These are phyloP conservation scores for Sebastes hopkinsi DNA, from an alignment of 2,797 vertebrate species.

Conservation along the genomic window DNA sequence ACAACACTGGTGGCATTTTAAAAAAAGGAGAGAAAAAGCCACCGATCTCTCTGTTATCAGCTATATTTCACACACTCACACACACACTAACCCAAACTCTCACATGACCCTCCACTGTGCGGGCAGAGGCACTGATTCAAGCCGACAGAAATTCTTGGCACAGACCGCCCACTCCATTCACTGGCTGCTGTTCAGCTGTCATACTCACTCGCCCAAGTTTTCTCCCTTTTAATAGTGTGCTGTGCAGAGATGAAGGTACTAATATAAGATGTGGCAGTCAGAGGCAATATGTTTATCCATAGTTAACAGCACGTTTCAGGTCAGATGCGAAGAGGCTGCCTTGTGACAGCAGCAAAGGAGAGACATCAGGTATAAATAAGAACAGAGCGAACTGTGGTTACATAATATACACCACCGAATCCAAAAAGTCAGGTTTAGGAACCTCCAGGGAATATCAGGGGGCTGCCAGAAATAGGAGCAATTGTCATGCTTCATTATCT, in stretches of 20 bases:
- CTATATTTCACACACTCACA: conserved; percentile 53
- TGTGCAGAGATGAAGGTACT: conserved; percentile 30
- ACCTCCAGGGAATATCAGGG: conserved; percentile 52
- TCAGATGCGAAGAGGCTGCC: conserved; percentile 12
- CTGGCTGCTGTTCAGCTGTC: conserved; percentile 70
- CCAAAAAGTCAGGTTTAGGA: conserved; percentile 55
- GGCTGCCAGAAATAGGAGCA: conserved; percentile 61
- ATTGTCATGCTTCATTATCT: conserved; percentile 65
- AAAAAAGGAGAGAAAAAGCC: background rate
- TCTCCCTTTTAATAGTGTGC: conserved; percentile 26
- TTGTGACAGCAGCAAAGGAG: background rate
- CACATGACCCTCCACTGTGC: conserved; percentile 52
- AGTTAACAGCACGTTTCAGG: conserved; percentile 14
- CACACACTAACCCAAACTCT: conserved; percentile 20
- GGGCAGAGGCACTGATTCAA: conserved; percentile 68
- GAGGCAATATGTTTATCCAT: conserved; percentile 31
- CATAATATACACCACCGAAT: conserved; percentile 43
- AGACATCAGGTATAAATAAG: conserved; percentile 42
- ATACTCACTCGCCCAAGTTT: conserved; percentile 54
- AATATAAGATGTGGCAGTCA: conserved; percentile 21
- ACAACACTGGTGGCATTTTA: conserved; percentile 10
- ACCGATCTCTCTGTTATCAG: conserved; percentile 52
- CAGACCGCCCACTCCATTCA: conserved; percentile 65
- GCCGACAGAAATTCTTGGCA: conserved; percentile 70
- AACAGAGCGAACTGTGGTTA: conserved; percentile 34